Conservation (phyloP, 2,797 vertebrate species). For the Nannoperca obscura region DNA sequence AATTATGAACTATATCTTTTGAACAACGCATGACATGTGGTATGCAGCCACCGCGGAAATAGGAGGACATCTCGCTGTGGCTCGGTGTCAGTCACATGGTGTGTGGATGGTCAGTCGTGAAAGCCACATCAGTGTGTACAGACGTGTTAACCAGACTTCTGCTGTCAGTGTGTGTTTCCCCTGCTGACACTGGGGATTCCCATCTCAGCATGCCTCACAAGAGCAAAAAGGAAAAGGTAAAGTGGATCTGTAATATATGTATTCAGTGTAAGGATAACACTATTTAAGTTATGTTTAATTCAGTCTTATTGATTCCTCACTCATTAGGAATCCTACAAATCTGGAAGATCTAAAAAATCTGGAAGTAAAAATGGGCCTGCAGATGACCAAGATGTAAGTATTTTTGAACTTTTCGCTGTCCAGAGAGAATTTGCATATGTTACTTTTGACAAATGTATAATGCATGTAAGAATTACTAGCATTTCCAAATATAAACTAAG, state of each 20-base stretch:
- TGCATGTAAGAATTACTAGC: neutral
- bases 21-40: slow-evolving; percentile 3
- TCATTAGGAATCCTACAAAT: slow-evolving; percentile 76
- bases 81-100: slow-evolving; percentile 66
- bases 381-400: slow-evolving; percentile 77
- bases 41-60: neutral
- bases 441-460: neutral
- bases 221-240: slow-evolving; percentile 84
- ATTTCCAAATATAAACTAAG: neutral
- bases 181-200: slow-evolving; percentile 61
- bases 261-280: neutral
- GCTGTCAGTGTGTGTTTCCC: slow-evolving; percentile 48
- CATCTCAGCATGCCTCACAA: slow-evolving; percentile 80
- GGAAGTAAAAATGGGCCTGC: slow-evolving; percentile 77
- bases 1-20: neutral
- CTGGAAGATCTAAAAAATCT: slow-evolving; percentile 78
- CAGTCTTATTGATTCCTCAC: neutral
- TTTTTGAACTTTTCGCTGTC: slow-evolving; percentile 20
- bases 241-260: neutral
- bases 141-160: slow-evolving; percentile 44
- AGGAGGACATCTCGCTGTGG: slow-evolving; percentile 39
- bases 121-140: slow-evolving; percentile 44
- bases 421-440: neutral
- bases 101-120: slow-evolving; percentile 44
- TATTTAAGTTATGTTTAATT: neutral